phyloP scores from a whole-genome alignment of 2,113 vertebrate species.

The Nothocercus julius region DNA sequence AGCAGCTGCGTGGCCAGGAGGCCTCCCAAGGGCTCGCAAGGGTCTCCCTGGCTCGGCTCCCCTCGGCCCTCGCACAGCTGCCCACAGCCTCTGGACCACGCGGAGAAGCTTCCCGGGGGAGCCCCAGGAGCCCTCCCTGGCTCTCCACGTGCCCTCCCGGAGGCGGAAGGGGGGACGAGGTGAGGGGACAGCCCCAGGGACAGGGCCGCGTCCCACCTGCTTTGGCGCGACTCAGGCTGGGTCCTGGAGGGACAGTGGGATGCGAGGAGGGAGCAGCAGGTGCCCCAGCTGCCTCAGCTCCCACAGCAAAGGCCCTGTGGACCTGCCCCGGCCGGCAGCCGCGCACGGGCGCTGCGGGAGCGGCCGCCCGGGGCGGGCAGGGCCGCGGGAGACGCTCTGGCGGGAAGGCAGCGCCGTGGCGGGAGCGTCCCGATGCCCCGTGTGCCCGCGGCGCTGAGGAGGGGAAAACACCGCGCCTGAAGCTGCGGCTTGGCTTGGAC shows the following conservation, averaged over 20 bases:
- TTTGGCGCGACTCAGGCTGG: neutral
- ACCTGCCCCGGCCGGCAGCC: constrained; percentile 71
- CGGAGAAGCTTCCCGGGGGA: no score
- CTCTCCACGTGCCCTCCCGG: rapidly evolving
- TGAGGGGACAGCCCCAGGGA: neutral
- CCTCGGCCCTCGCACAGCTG: no score
- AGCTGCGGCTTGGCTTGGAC: neutral
- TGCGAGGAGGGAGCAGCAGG: neutral
- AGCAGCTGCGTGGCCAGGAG: neutral
- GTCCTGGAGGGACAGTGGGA: constrained; percentile 21
- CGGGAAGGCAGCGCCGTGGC: neutral
- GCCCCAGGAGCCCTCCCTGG: no score
- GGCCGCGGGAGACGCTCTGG: neutral
- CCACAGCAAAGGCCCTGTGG: constrained; percentile 28
- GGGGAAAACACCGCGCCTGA: constrained; percentile 24
- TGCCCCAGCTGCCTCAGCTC: constrained; percentile 58
- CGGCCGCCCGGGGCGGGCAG: neutral
- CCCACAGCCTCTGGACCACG: no score
- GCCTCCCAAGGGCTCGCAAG: constrained; percentile 4
- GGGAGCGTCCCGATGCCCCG: constrained; percentile 36
- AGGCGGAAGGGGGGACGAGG: neutral
- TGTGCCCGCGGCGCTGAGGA: neutral
- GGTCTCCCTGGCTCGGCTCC: neutral
- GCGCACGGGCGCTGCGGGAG: neutral
- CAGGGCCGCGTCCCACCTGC: neutral